These are phyloP conservation scores for Rhadinocentrus ornatus DNA, from an alignment of 2,797 vertebrate genomes.

Conservation along the genomic window DNA sequence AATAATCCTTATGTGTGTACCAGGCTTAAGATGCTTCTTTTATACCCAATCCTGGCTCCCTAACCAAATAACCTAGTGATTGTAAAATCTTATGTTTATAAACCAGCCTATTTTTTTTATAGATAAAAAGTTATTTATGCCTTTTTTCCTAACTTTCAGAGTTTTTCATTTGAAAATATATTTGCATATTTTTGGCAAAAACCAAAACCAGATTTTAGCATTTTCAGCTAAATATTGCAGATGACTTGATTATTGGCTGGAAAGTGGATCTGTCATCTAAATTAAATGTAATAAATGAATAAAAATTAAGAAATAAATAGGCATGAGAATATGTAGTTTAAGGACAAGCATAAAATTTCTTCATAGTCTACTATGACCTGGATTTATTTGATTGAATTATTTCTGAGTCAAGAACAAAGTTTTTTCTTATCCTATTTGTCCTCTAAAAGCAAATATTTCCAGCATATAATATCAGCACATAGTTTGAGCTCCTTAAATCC, in stretches of 20 bases:
- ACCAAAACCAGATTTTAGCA: background rate
- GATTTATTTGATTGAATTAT: slow-evolving; percentile 1
- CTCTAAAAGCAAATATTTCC: slow-evolving; percentile 8
- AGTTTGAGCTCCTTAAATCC: slow-evolving; percentile 14
- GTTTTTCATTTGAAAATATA: too few species aligned
- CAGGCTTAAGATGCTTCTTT: background rate
- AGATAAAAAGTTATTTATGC: too few species aligned
- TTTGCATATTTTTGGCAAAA: too few species aligned
- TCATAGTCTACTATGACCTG: background rate
- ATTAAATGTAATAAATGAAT: background rate
- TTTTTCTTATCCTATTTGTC: slow-evolving; percentile 1
- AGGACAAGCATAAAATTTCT: background rate
- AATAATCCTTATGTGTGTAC: too few species aligned
- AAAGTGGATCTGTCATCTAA: background rate
- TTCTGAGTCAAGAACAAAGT: slow-evolving; percentile 13
- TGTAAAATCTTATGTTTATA: too few species aligned
- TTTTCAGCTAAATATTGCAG: background rate
- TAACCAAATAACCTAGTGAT: background rate
- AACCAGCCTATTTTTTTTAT: too few species aligned
- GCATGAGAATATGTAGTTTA: background rate
- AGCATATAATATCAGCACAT: slow-evolving; percentile 17
- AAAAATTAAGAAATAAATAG: too few species aligned
- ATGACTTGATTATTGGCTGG: background rate
- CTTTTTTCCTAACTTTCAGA: too few species aligned
- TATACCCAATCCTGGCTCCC: background rate